A percentile compares a stretch with the other conserved stretches of the same genome.
phyloP scores from a whole-genome alignment of 2,797 vertebrate genomes.

The Megaceryle alcyon region DNA sequence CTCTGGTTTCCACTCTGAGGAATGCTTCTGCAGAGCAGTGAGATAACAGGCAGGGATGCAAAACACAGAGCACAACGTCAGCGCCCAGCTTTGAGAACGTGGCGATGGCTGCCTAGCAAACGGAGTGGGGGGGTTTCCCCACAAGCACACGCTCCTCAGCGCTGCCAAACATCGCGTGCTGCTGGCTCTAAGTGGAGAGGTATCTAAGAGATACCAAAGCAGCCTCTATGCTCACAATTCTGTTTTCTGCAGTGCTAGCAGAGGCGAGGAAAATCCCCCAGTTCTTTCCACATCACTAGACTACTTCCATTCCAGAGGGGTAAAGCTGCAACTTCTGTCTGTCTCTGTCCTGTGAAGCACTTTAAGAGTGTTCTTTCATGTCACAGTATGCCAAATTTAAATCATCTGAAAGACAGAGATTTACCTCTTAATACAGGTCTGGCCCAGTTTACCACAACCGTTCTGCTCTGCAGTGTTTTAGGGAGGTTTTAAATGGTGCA shows the following conservation, averaged over 20 bases:
- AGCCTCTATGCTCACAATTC: neutral
- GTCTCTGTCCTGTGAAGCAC: neutral
- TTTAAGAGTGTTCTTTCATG: neutral
- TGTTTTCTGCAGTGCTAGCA: too few relatives aligned
- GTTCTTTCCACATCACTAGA: neutral
- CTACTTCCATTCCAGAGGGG: neutral
- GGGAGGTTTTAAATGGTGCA: neutral
- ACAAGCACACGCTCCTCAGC: neutral
- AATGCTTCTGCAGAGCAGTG: constrained; percentile 78
- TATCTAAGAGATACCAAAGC: neutral
- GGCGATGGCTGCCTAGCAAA: neutral
- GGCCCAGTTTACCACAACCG: neutral
- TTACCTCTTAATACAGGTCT: neutral
- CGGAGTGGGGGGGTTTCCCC: neutral
- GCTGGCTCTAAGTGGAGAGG: neutral
- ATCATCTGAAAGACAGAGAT: neutral
- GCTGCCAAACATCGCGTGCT: rapidly evolving
- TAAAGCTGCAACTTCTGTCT: neutral
- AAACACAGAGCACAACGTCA: neutral
- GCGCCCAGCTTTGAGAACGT: neutral
- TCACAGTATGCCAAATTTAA: rapidly evolving
- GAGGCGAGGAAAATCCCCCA: neutral
- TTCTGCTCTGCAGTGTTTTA: neutral
- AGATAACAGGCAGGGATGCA: neutral
- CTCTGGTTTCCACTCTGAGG: constrained; percentile 90